Evolutionary conservation across 2,888 invertebrate genomes (phyloP).

Genomic region (Calephelis perditalis): DNA sequence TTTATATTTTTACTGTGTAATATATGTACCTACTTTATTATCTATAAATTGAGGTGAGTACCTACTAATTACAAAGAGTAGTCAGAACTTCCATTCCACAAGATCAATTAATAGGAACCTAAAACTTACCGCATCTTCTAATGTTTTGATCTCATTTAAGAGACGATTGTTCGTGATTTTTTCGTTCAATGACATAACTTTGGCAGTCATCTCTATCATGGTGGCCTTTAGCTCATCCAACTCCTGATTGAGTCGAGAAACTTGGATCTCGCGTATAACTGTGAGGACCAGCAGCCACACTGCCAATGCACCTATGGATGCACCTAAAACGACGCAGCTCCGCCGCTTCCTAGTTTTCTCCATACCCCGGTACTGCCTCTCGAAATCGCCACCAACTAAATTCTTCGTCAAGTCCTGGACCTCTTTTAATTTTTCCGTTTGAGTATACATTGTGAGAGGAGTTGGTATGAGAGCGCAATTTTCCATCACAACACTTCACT

Average conservation of each 20-base stretch:
- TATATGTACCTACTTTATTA: too few species aligned
- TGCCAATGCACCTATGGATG: slow-evolving; percentile 44
- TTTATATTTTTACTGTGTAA: too few species aligned
- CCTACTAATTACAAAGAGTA: too few species aligned
- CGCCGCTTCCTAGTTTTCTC: slow-evolving; percentile 45
- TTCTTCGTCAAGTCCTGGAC: slow-evolving; percentile 64
- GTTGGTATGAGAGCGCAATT: slow-evolving; percentile 61
- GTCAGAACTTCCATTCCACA: too few species aligned
- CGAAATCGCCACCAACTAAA: slow-evolving; percentile 66
- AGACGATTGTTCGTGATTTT: slow-evolving; percentile 55
- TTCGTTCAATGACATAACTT: slow-evolving; percentile 54
- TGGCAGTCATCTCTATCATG: slow-evolving; percentile 56
- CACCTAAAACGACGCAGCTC: slow-evolving; percentile 42
- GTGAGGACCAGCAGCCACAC: slow-evolving; percentile 56
- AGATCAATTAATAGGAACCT: not conserved
- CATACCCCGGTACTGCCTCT: slow-evolving; percentile 53
- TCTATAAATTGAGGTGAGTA: too few species aligned
- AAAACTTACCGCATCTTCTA: slow-evolving; percentile 64
- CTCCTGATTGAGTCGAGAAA: slow-evolving; percentile 50
- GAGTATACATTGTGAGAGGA: slow-evolving; percentile 55
- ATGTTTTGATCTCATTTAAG: slow-evolving; percentile 54
- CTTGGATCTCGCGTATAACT: slow-evolving; percentile 56
- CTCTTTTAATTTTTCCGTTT: slow-evolving; percentile 53
- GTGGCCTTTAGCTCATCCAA: slow-evolving; percentile 60
- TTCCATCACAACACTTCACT: slow-evolving; percentile 64